Conservation (phyloP, 2,888 invertebrate species). For the Sclerodermus sp. region DNA sequence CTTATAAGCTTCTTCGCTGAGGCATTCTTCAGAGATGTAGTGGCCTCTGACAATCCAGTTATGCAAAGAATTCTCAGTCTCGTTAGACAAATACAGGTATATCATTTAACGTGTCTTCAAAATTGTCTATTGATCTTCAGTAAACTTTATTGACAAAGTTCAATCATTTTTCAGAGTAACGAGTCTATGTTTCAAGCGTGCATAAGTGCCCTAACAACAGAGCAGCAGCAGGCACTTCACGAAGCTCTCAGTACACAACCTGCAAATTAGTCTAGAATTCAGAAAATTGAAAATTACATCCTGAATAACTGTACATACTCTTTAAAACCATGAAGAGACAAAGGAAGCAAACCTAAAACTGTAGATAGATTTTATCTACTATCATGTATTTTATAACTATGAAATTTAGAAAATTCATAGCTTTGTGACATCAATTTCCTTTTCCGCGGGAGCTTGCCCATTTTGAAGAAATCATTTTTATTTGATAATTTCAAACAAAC, state of each 20-base stretch:
- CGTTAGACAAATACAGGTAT: conserved; percentile 83
- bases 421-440: conserved; percentile 10
- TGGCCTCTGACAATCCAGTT: conserved; percentile 74
- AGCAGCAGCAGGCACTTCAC: conserved; percentile 83
- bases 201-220: conserved; percentile 72
- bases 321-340: conserved; percentile 21
- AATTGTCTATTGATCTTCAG: no score
- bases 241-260: conserved; percentile 65
- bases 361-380: conserved; percentile 38
- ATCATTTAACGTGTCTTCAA: conserved; percentile 27
- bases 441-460: no score
- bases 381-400: conserved; percentile 12
- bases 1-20: conserved; percentile 89
- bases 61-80: conserved; percentile 81
- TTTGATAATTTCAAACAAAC: no score
- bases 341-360: conserved; percentile 23
- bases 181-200: conserved; percentile 80
- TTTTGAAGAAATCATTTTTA: no score
- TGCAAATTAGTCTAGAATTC: conserved; percentile 28
- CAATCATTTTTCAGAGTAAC: conserved; percentile 64
- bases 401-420: not conserved
- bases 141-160: not conserved
- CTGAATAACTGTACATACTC: conserved; percentile 17
- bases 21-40: conserved; percentile 81
- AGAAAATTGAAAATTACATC: conserved; percentile 16